These are phyloP conservation scores for Diloba caeruleocephala DNA, from an alignment of 2,888 invertebrate species.

Conservation along the genomic window DNA sequence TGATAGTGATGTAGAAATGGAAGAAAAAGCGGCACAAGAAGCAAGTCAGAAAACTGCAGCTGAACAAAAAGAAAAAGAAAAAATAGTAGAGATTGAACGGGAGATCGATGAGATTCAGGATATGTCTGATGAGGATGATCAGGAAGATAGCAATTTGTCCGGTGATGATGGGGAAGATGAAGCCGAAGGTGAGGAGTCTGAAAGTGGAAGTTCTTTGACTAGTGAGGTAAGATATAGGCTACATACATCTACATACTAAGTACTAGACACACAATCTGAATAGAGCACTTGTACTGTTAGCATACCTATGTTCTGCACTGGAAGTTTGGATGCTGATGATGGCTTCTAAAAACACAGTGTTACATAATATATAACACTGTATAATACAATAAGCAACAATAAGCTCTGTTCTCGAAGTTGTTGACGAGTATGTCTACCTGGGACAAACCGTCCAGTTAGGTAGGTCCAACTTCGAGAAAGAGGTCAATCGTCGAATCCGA, in stretches of 20 bases:
- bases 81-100: conserved; percentile 81
- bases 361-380: no score
- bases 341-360: no score
- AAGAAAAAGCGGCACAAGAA: conserved; percentile 55
- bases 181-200: conserved; percentile 14
- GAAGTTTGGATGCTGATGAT: no score
- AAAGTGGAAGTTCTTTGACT: conserved; percentile 22
- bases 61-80: conserved; percentile 78
- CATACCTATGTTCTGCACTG: no score
- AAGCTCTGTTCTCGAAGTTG: no score
- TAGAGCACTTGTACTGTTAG: no score
- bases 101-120: conserved; percentile 83
- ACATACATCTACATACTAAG: neutral
- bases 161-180: conserved; percentile 23
- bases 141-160: conserved; percentile 42
- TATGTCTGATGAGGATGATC: conserved; percentile 69
- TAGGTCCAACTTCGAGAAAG: no score
- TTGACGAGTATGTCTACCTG: no score
- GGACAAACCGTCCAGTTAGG: no score
- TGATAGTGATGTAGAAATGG: conserved; percentile 78
- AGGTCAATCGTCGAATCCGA: no score
- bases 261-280: no score
- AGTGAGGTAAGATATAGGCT: conserved; percentile 46
- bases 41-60: conserved; percentile 59
- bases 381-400: no score